phyloP scores from a whole-genome alignment of 2,797 vertebrate species.

The Phataginus tetradactyla region DNA sequence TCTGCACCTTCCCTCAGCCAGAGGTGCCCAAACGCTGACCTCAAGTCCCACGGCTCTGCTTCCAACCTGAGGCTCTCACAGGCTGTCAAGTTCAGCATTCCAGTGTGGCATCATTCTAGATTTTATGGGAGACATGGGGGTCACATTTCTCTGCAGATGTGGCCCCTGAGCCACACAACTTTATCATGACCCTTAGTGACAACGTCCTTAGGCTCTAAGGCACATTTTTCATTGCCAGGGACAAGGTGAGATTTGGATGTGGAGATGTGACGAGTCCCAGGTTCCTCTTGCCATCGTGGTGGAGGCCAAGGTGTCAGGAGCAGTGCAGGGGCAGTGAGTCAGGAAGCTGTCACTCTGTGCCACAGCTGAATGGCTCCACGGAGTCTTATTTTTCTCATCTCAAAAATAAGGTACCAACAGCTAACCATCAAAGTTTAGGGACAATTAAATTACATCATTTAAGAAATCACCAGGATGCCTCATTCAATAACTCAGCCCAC shows the following conservation, averaged over 20 bases:
- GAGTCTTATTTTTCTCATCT: background rate
- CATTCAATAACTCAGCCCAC: background rate
- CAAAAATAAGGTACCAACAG: background rate
- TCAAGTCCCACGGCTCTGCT: background rate
- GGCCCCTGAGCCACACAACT: background rate
- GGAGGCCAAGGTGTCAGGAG: background rate
- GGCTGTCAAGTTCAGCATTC: background rate
- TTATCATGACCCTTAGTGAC: background rate
- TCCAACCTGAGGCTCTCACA: background rate
- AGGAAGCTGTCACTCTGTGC: background rate
- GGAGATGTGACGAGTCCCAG: background rate
- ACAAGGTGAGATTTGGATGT: background rate
- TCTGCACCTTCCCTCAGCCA: accelerated
- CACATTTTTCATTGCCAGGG: background rate
- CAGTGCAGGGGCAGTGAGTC: background rate
- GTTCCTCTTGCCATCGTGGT: background rate
- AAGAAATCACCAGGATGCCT: background rate
- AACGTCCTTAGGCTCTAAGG: background rate
- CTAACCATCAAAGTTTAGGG: background rate
- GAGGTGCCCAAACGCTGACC: background rate
- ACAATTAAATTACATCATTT: background rate
- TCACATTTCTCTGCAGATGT: background rate
- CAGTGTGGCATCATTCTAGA: background rate
- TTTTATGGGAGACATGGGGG: background rate
- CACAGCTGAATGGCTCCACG: background rate